These are phyloP conservation scores for Cetoscarus ocellatus DNA, from an alignment of 2,797 vertebrate species.

Conservation along the genomic window DNA sequence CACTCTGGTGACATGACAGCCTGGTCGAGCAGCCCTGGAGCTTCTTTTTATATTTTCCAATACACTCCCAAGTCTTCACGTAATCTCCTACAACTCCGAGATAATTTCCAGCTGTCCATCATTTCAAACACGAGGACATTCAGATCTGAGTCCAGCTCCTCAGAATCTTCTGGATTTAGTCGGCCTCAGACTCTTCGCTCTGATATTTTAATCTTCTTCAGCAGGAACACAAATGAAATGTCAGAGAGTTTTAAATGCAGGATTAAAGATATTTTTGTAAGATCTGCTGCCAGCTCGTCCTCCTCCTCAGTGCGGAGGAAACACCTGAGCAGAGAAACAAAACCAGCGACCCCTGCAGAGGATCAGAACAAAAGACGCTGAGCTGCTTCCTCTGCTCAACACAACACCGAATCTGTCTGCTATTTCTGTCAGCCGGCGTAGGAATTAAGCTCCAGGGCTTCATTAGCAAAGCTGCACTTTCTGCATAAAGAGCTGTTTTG, in stretches of 20 bases:
- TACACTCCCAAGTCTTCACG: too few relatives aligned
- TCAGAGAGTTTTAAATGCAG: neutral
- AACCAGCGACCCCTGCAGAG: neutral
- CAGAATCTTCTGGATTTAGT: constrained; percentile 2
- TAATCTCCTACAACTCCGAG: too few relatives aligned
- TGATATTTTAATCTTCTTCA: neutral
- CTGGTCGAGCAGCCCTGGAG: too few relatives aligned
- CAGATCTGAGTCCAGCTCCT: neutral
- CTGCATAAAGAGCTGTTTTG: neutral
- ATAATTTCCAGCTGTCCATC: too few relatives aligned
- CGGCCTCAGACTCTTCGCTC: too few relatives aligned
- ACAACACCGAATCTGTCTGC: neutral
- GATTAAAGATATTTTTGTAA: neutral
- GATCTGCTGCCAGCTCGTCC: too few relatives aligned
- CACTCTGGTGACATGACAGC: too few relatives aligned
- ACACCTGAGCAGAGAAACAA: constrained; percentile 27
- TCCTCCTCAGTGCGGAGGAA: constrained; percentile 11
- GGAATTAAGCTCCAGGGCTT: constrained; percentile 12
- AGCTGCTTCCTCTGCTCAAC: neutral
- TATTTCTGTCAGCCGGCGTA: constrained; percentile 8
- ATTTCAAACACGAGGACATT: too few relatives aligned
- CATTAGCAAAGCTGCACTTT: constrained; percentile 24
- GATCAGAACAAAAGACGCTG: neutral
- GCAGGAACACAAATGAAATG: neutral
- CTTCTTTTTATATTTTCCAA: too few relatives aligned